Evolutionary conservation across 2,888 invertebrate species (phyloP).

Genomic region (Diarsia rubi): DNA sequence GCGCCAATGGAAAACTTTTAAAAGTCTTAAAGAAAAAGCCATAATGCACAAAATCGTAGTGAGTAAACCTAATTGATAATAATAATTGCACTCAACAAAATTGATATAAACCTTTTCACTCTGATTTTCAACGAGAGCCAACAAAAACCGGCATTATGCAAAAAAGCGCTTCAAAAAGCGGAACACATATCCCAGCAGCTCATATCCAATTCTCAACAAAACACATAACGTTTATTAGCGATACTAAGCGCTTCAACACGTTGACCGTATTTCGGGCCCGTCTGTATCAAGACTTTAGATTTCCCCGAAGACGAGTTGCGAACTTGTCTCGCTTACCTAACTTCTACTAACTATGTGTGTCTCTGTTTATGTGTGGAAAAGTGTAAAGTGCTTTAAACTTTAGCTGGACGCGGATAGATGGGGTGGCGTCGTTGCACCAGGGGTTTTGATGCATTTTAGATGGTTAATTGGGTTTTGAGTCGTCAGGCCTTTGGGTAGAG

Average conservation of each 20-base stretch:
- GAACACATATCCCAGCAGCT: neutral
- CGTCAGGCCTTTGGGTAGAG: neutral
- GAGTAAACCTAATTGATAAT: too few relatives aligned
- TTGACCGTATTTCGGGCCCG: conserved; percentile 45
- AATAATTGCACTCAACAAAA: too few relatives aligned
- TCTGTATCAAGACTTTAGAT: conserved; percentile 62
- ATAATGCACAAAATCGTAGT: too few relatives aligned
- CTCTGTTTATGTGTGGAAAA: conserved; percentile 56
- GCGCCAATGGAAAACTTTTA: too few relatives aligned
- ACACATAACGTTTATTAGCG: conserved; percentile 53
- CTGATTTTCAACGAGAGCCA: too few relatives aligned
- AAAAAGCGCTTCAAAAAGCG: conserved; percentile 12
- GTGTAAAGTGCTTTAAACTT: conserved; percentile 64
- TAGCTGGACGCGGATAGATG: conserved; percentile 37
- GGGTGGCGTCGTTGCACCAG: conserved; percentile 18
- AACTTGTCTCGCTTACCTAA: conserved; percentile 52
- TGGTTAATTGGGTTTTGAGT: conserved; percentile 10
- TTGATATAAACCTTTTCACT: too few relatives aligned
- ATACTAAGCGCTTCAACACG: conserved; percentile 47
- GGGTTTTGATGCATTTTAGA: conserved; percentile 33
- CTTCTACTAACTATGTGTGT: conserved; percentile 17
- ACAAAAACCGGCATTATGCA: too few relatives aligned
- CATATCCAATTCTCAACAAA: conserved; percentile 38
- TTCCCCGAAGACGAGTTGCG: conserved; percentile 63
- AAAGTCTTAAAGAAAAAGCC: too few relatives aligned